Percentiles rank a stretch among this genome's conserved stretches.
Conservation (phyloP, 2,113 vertebrate genomes). For the Cromileptes altivelis region DNA sequence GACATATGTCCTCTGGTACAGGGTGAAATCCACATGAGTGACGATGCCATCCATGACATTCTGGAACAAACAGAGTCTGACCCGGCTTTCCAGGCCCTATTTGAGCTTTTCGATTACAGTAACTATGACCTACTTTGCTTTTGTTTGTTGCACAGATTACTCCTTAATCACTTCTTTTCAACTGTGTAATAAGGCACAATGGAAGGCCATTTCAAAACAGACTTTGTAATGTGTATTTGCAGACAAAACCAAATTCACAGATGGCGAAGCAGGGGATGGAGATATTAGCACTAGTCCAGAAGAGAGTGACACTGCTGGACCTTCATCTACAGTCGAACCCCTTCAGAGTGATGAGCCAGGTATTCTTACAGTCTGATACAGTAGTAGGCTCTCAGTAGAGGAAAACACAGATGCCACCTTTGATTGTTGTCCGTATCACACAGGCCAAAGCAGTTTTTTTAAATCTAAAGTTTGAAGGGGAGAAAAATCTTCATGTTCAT, state of each 20-base stretch:
- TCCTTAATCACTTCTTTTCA: not conserved
- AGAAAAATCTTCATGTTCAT: not conserved
- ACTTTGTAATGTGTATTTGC: slow-evolving; percentile 24
- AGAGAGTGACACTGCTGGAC: slow-evolving; percentile 77
- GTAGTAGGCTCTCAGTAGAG: not conserved
- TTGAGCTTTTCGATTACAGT: slow-evolving; percentile 97
- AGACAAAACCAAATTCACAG: slow-evolving; percentile 90
- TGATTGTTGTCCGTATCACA: not conserved
- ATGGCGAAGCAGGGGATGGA: slow-evolving; percentile 83
- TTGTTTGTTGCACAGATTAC: not conserved
- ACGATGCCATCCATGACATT: slow-evolving; percentile 98
- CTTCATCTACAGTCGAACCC: slow-evolving; percentile 76
- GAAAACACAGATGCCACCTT: not conserved
- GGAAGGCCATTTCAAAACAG: not conserved
- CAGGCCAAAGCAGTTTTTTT: not conserved
- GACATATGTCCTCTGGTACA: slow-evolving; percentile 60
- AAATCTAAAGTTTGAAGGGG: not conserved
- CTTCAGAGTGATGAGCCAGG: slow-evolving; percentile 84
- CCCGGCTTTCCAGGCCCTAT: slow-evolving; percentile 97
- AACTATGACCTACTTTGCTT: slow-evolving; percentile 57
- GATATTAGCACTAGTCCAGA: slow-evolving; percentile 77
- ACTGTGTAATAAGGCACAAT: not conserved
- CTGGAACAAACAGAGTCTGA: slow-evolving; percentile 97
- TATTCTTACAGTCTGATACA: slow-evolving; percentile 45
- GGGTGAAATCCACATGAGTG: slow-evolving; percentile 98